A percentile compares a stretch with the other conserved stretches of the same genome.
Conservation (phyloP, 2,113 vertebrate species). For the Eulacestoma nigropectus region DNA sequence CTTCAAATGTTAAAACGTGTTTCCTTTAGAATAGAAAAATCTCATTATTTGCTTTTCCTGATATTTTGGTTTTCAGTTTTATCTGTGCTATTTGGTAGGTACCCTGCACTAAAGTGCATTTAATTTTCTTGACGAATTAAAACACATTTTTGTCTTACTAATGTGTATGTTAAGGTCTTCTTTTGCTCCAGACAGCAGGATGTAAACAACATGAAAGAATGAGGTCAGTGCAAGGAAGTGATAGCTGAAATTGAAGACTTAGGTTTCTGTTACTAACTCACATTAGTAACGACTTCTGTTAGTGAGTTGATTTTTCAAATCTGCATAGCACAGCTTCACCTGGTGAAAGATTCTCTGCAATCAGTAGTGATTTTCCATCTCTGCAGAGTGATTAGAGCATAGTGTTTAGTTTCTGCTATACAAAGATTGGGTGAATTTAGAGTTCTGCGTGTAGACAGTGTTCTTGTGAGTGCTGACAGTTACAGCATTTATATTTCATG, state of each 20-base stretch:
- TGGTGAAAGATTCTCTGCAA: not conserved
- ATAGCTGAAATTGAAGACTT: not conserved
- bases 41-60: not conserved
- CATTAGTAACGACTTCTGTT: not conserved
- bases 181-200: not conserved
- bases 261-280: not conserved
- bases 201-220: slow-evolving; percentile 22
- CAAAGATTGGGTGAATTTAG: not conserved
- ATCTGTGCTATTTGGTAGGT: not conserved
- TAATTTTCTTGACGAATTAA: not conserved
- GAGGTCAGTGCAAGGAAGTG: not conserved
- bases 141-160: not conserved
- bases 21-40: not conserved
- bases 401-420: not conserved
- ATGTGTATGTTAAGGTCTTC: not conserved
- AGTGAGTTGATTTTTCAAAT: not conserved
- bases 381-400: not conserved
- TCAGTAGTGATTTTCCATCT: not conserved
- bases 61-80: not conserved
- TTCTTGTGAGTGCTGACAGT: not conserved
- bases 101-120: not conserved
- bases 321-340: not conserved
- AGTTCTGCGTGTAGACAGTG: not conserved
- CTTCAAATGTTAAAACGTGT: not conserved
- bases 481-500: not conserved